Evolutionary conservation across 2,888 invertebrate genomes (phyloP).

Genomic region (Anaspis maculata): DNA sequence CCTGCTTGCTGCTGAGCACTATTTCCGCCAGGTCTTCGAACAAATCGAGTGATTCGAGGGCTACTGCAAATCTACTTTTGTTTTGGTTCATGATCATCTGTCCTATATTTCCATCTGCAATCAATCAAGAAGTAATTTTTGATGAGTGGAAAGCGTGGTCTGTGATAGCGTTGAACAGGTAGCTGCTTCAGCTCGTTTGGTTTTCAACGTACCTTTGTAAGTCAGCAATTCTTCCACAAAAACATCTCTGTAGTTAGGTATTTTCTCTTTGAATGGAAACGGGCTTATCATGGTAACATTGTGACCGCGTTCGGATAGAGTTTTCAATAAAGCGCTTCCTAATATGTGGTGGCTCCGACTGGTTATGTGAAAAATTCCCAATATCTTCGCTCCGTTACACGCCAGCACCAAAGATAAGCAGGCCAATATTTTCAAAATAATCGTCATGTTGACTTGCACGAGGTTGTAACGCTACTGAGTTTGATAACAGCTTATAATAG

Average conservation of each 20-base stretch:
- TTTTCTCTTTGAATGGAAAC: not conserved
- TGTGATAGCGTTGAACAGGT: too few relatives aligned
- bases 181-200: not conserved
- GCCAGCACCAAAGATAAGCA: too few relatives aligned
- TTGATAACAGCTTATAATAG: too few relatives aligned
- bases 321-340: not conserved
- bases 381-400: slow-evolving; percentile 1
- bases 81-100: too few relatives aligned
- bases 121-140: too few relatives aligned
- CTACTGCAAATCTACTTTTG: too few relatives aligned
- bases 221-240: not conserved
- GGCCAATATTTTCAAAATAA: too few relatives aligned
- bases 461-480: too few relatives aligned
- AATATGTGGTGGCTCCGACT: not conserved
- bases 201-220: not conserved
- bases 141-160: too few relatives aligned
- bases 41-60: too few relatives aligned
- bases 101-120: too few relatives aligned
- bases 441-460: too few relatives aligned
- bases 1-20: not conserved
- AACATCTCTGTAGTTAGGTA: not conserved
- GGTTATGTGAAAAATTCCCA: not conserved
- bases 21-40: slow-evolving; percentile 35
- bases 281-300: not conserved
- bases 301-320: not conserved